Percentiles rank a stretch among this genome's conserved stretches.
Conservation (phyloP, 2,797 vertebrate species). For the Phylloscopus collybita region DNA sequence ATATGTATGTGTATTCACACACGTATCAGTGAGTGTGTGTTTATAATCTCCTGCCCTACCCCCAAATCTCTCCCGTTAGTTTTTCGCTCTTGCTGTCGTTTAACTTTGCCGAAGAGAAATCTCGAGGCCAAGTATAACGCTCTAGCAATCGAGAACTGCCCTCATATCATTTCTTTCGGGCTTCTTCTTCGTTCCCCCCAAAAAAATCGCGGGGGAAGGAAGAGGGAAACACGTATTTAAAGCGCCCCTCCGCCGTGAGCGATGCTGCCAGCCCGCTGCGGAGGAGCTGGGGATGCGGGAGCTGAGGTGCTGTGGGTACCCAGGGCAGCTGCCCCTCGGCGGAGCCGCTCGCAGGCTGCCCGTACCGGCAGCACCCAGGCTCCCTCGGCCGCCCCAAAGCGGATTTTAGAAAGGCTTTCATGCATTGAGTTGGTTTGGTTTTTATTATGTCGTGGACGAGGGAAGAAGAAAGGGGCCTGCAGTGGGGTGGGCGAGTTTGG, state of each 20-base stretch:
- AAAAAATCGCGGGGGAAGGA: not conserved
- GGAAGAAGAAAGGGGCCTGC: not conserved
- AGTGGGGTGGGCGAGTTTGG: not conserved
- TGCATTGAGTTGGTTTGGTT: not conserved
- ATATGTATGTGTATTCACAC: rapidly evolving
- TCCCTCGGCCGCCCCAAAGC: not conserved
- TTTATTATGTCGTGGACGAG: constrained; percentile 33
- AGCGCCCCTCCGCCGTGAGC: rapidly evolving
- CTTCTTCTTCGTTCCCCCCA: not conserved
- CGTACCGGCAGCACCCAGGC: not conserved
- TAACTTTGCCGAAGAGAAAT: not conserved
- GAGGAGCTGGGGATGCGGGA: not conserved
- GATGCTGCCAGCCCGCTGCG: not conserved
- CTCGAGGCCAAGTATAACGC: not conserved
- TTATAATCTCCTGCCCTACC: not conserved
- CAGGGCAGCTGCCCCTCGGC: not conserved
- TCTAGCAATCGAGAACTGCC: not conserved
- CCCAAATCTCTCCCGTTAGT: not conserved
- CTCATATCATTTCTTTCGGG: not conserved
- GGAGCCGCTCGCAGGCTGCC: not conserved
- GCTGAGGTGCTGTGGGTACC: not conserved
- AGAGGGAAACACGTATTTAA: not conserved
- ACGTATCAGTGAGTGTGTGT: no score
- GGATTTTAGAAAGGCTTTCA: not conserved
- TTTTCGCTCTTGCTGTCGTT: not conserved